Base-by-base conservation (phyloP, 2,888 invertebrate species). In the Platypus cylindrus region DNA sequence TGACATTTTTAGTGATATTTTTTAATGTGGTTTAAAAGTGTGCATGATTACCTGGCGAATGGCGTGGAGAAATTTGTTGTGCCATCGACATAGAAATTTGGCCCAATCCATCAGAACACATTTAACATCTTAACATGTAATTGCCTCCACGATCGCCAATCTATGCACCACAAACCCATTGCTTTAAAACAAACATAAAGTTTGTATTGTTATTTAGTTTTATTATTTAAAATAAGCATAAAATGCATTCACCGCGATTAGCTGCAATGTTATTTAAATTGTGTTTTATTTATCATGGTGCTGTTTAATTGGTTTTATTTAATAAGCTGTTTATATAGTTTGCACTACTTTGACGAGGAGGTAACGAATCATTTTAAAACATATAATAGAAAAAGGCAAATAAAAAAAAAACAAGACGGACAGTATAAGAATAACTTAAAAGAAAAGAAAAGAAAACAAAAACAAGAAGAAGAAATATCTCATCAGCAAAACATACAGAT, bases 401-500 rank as follows among this genome's bases (percentile, higher is more conserved):
- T 43, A 35, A 43, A 43, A 44, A 38, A 38, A 28, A 39, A 40
- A 37, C 37, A 48, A 47, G 45, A 41, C 31, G 38, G 37, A 48
- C 48, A 52, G 52, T 53, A 56, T 54, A 55, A 58, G 55, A 54
- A 53, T 50, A 52, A 51, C 34, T 30, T 36, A 30, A 45, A 45
- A 43, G 35, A 44, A 40, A 48, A 47, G 52, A 52, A 53, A 56
- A 53, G 55, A 57, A 55, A 54, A 54, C 50, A 52, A 51, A 53
- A 42, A 51, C 51, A 51, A 56, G 23, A 34, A 37, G 60, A 58
- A 52, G 51, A 59, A 60, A 60, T 58, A 60, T 58, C 48, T 58
- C 58, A 58, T 60, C 59, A 62, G 59, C 60, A 62, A 60, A 61
- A 60, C 60, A 62, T 62, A 62, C 58, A 61, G 58, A 63, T 60